A percentile compares a stretch with the other conserved stretches of the same genome.
phyloP scores from a whole-genome alignment of 2,113 vertebrate species.

The Procavia capensis region DNA sequence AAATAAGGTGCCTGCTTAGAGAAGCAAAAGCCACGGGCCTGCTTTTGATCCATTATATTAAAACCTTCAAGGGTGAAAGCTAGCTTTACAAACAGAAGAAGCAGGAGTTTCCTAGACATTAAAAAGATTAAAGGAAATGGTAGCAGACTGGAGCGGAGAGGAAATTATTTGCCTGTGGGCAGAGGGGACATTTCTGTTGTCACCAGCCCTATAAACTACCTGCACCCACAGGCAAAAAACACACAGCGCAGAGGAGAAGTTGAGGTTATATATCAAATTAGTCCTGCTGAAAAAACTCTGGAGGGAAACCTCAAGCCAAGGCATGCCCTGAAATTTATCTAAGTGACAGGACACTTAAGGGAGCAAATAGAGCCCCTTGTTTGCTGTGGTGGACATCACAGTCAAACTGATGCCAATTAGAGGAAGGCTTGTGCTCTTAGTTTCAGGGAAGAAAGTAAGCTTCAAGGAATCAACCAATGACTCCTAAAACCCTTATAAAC shows the following conservation, averaged over 20 bases:
- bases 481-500: not conserved
- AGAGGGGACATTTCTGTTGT: conserved; percentile 70
- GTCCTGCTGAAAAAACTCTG: conserved; percentile 55
- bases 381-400: not conserved
- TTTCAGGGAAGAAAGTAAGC: not conserved
- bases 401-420: not conserved
- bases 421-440: not conserved
- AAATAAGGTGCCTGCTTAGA: conserved; percentile 31
- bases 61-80: conserved; percentile 67
- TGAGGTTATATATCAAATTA: conserved; percentile 73
- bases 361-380: not conserved
- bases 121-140: conserved; percentile 77
- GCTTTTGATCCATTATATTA: conserved; percentile 55
- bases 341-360: conserved; percentile 41
- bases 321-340: conserved; percentile 66
- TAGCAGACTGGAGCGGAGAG: conserved; percentile 65
- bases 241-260: conserved; percentile 57
- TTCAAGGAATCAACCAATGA: not conserved
- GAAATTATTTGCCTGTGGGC: conserved; percentile 73
- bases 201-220: conserved; percentile 78
- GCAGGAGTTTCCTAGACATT: conserved; percentile 60
- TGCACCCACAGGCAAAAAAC: conserved; percentile 54
- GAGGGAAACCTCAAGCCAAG: conserved; percentile 47
- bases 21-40: conserved; percentile 43
- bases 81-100: conserved; percentile 44